phyloP scores from a whole-genome alignment of 2,113 vertebrate species.

The Crotalus horridus region DNA sequence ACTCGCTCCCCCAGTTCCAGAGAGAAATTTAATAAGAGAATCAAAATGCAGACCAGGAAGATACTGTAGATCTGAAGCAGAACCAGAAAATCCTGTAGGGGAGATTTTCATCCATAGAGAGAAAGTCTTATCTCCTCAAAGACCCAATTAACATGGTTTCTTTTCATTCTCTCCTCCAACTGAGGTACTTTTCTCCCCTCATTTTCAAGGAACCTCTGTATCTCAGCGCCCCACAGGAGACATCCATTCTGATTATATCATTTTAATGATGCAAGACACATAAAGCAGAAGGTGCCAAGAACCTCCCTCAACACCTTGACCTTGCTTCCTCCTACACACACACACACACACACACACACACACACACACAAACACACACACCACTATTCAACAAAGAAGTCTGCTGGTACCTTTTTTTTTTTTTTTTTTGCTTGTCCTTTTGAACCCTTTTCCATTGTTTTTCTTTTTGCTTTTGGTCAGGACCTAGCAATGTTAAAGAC shows the following conservation, averaged over 20 bases:
- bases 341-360: background rate
- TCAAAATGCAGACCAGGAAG: background rate
- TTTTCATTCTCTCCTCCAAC: slow-evolving; percentile 31
- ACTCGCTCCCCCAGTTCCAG: slow-evolving; percentile 17
- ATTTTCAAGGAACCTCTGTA: slow-evolving; percentile 24
- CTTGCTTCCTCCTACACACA: background rate
- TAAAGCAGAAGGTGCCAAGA: slow-evolving; percentile 8
- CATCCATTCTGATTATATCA: slow-evolving; percentile 20
- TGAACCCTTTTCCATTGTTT: background rate
- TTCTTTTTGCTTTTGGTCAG: background rate
- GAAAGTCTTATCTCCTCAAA: slow-evolving; percentile 31
- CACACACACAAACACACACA: too few relatives aligned
- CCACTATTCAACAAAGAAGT: background rate
- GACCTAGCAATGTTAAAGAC: background rate
- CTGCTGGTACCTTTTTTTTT: background rate
- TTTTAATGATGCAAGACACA: background rate
- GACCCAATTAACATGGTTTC: slow-evolving; percentile 40
- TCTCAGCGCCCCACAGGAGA: slow-evolving; percentile 15
- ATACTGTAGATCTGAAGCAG: background rate
- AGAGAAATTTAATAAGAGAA: slow-evolving; percentile 36
- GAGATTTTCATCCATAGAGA: background rate
- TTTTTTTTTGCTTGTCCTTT: slow-evolving; percentile 8
- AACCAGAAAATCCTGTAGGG: accelerated
- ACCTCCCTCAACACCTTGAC: background rate
- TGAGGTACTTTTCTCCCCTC: slow-evolving; percentile 12